phyloP scores from a whole-genome alignment of 2,113 vertebrate genomes.

The Pedetes capensis region DNA sequence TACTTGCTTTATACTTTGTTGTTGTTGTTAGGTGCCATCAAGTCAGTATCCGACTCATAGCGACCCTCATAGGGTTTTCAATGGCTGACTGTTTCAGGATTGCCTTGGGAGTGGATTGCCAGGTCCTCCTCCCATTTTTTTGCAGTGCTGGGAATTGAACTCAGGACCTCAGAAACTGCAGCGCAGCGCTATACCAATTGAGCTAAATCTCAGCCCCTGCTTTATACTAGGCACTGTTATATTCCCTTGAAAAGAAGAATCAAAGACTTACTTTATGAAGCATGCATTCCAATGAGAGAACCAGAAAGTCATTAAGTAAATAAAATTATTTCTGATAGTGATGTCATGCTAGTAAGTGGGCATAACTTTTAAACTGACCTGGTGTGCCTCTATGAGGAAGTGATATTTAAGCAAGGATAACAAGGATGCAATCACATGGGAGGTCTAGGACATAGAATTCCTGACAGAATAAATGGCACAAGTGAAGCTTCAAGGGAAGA shows the following conservation, averaged over 20 bases:
- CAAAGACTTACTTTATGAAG: background rate
- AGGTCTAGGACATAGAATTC: background rate
- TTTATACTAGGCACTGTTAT: background rate
- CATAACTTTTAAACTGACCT: background rate
- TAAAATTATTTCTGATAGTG: background rate
- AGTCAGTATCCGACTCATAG: no score
- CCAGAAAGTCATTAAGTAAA: background rate
- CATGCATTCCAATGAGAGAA: background rate
- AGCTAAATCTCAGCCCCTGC: no score
- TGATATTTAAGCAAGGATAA: background rate
- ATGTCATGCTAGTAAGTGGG: background rate
- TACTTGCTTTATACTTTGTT: background rate
- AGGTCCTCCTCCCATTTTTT: no score
- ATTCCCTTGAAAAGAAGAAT: background rate
- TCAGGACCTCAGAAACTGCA: no score
- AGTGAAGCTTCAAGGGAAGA: background rate
- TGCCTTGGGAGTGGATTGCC: no score
- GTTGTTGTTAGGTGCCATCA: no score
- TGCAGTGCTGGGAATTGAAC: no score
- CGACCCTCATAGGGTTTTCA: no score
- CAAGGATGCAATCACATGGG: background rate
- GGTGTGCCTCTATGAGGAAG: background rate
- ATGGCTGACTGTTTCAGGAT: no score
- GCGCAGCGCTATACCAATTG: no score
- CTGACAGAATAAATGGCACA: background rate